These are phyloP conservation scores for Steinernema feltiae DNA, from an alignment of 1,140 invertebrate genomes.

Conservation along the genomic window DNA sequence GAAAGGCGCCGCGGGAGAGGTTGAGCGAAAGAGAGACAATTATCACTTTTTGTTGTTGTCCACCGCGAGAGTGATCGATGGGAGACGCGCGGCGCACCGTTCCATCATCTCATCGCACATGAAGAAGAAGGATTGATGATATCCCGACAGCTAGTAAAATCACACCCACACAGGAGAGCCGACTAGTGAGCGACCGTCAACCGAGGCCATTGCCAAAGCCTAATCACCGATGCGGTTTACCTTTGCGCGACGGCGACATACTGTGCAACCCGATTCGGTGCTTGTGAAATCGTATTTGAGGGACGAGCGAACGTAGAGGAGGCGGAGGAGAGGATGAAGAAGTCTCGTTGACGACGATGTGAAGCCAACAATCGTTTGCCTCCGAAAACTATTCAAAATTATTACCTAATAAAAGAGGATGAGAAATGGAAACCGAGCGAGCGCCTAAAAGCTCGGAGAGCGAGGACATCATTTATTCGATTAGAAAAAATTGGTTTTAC, in stretches of 20 bases:
- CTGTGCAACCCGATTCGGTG: no score
- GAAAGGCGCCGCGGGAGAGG: background rate
- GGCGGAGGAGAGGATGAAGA: background rate
- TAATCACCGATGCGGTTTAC: background rate
- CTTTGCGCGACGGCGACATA: background rate
- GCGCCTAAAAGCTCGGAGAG: background rate
- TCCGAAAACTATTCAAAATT: slow-evolving; percentile 14
- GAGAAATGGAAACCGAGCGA: slow-evolving; percentile 5
- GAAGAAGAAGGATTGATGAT: slow-evolving; percentile 15
- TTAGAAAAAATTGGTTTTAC: slow-evolving; percentile 12
- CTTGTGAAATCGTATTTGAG: no score
- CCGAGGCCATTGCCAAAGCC: background rate
- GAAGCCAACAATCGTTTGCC: slow-evolving; percentile 3
- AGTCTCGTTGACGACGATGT: background rate
- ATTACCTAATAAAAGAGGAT: slow-evolving; percentile 13
- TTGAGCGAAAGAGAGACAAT: slow-evolving; percentile 7
- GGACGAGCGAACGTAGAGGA: background rate
- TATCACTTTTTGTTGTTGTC: slow-evolving; percentile 13
- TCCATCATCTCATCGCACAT: slow-evolving; percentile 15
- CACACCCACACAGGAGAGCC: slow-evolving; percentile 12
- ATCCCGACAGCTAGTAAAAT: slow-evolving; percentile 15
- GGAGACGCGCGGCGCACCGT: slow-evolving; percentile 7
- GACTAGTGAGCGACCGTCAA: background rate
- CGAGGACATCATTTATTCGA: slow-evolving; percentile 1
- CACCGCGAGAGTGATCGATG: slow-evolving; percentile 10